These are phyloP conservation scores for Melitaea cinxia DNA, from an alignment of 1,140 invertebrate species.

Conservation along the genomic window DNA sequence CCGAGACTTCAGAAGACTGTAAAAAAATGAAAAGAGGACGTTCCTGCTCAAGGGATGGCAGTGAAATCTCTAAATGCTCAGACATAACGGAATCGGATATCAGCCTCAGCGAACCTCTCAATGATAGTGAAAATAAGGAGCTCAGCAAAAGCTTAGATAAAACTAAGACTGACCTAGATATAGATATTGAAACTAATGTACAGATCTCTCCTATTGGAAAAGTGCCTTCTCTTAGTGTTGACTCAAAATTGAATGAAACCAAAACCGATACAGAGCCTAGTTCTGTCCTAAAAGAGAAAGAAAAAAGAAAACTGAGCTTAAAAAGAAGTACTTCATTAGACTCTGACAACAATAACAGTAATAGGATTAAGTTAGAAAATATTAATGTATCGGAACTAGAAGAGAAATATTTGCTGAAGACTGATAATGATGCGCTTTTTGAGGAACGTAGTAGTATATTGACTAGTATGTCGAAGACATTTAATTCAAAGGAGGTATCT, in stretches of 20 bases:
- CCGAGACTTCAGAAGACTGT: constrained; percentile 70
- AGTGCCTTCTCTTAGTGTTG: constrained; percentile 77
- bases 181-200: constrained; percentile 79
- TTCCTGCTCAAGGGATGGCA: constrained; percentile 82
- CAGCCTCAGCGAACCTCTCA: constrained; percentile 82
- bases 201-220: constrained; percentile 78
- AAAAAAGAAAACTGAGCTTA: constrained; percentile 76
- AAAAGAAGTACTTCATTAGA: constrained; percentile 79
- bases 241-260: constrained; percentile 68
- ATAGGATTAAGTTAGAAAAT: constrained; percentile 76
- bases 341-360: constrained; percentile 81
- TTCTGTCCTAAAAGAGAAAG: constrained; percentile 62
- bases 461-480: constrained; percentile 77
- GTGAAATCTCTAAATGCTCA: constrained; percentile 82
- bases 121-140: constrained; percentile 74
- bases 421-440: constrained; percentile 75
- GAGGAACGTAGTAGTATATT: constrained; percentile 78
- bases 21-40: constrained; percentile 82
- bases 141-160: constrained; percentile 79
- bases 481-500: constrained; percentile 74
- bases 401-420: constrained; percentile 73
- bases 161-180: constrained; percentile 77
- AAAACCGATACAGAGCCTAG: constrained; percentile 66
- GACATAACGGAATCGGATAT: constrained; percentile 84
- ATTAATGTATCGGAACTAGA: constrained; percentile 72